A percentile compares a stretch with the other conserved stretches of the same genome.
Evolutionary conservation across 2,797 vertebrate genomes (phyloP).

Genomic region (Artibeus lituratus): DNA sequence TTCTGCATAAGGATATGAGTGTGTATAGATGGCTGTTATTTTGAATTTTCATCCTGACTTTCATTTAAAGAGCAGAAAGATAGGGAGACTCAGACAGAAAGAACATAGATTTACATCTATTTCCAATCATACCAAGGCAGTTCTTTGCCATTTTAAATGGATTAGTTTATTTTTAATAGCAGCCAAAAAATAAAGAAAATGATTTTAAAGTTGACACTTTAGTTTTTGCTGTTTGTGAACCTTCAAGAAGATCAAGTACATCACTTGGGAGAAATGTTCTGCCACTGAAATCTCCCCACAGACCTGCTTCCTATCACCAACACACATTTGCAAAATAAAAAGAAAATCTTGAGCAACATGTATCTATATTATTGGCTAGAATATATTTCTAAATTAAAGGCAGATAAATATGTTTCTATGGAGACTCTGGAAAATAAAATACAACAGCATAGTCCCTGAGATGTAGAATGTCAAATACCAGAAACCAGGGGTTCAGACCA

Average conservation of each 20-base stretch:
- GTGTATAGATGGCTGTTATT: neutral
- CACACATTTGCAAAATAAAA: neutral
- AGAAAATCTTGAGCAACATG: neutral
- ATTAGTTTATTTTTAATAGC: neutral
- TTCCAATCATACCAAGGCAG: neutral
- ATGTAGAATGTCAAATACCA: neutral
- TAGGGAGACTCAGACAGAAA: neutral
- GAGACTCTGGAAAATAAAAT: neutral
- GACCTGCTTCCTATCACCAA: neutral
- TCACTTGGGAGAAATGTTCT: neutral
- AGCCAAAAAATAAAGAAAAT: neutral
- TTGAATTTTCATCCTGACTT: constrained; percentile 3
- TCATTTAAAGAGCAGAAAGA: constrained; percentile 7
- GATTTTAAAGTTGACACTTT: neutral
- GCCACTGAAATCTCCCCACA: neutral
- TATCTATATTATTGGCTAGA: constrained; percentile 28
- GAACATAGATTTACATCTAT: neutral
- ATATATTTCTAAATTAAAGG: constrained; percentile 57
- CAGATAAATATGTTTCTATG: constrained; percentile 35
- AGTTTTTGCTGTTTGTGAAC: neutral
- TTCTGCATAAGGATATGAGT: neutral
- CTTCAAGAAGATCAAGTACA: neutral
- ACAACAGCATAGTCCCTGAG: neutral
- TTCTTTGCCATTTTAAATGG: neutral
- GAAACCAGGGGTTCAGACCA: neutral